Base-by-base conservation (phyloP, 2,888 invertebrate genomes). In the Sylvicola cinctus region DNA sequence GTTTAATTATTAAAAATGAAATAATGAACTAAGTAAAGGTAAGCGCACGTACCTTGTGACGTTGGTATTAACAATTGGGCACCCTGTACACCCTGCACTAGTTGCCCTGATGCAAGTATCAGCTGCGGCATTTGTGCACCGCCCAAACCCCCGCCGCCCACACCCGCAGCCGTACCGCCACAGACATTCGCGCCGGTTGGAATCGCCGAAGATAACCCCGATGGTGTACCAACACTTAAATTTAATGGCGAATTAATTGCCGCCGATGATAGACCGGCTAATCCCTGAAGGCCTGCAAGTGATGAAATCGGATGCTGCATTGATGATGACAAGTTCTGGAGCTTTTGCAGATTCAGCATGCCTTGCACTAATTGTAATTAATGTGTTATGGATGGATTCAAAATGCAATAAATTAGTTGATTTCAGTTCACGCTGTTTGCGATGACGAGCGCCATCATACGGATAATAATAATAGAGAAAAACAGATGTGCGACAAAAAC, bases 1-100 rank as follows among this genome's bases (percentile, higher is more conserved):
- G 34, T 46, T 52, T 61, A 85, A 87, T 87, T 70, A 88, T 87
- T 40, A 90, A 85, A 35, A 91, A 91, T 34, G 91, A 91, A 62
- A 91, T 29, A 4, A 29, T 13, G 5, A 30, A 28, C 4, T 5
- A 14, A 16, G 13, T 30, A 11, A 31, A n/a, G 11, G 26, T 11
- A 16, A 8, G 25, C 8, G 5, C 11, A 35, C 45, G 52, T 61
- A 85, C 88, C 88, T 71, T 88, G 87, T 40, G 90, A 85, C 36
- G 91, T 91, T 34, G 91, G 91, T 62, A 93, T 91, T 47, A 91
- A 73, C 37, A 93, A 69, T 54, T 91, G 91, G 31, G 88, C 87
- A 11, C 87, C 87, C 60, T 88, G 88, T 46, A 88, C 85, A 44
- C 87, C 87, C 56, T 87, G 87, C 39, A 85, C 79, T 50, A 88